Evolutionary conservation across 2,113 vertebrate genomes (phyloP).

Genomic region (Tamias sibiricus): DNA sequence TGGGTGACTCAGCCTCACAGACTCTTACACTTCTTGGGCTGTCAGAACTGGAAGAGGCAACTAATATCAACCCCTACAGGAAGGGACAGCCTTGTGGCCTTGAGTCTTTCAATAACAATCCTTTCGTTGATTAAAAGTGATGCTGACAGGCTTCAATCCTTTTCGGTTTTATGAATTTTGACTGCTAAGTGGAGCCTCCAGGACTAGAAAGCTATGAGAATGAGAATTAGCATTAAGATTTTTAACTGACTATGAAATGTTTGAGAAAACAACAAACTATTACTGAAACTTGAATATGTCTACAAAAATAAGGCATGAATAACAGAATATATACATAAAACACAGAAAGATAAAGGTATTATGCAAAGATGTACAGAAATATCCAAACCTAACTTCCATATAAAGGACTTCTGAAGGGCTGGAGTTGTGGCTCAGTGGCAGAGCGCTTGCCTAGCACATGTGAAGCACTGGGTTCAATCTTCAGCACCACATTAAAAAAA

Average conservation of each 20-base stretch:
- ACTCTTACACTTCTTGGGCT: conserved; percentile 24
- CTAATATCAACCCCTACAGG: not conserved
- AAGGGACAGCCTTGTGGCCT: not conserved
- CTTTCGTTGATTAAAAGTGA: conserved; percentile 46
- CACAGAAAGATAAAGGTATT: conserved; percentile 43
- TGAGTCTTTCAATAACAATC: conserved; percentile 37
- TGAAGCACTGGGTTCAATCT: no score
- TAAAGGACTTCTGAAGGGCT: not conserved
- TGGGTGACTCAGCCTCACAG: not conserved
- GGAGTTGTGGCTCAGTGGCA: no score
- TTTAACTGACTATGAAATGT: conserved; percentile 31
- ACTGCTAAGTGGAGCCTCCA: conserved; percentile 33
- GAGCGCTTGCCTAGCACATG: no score
- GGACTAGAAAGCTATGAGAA: conserved; percentile 36
- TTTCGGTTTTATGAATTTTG: conserved; percentile 53
- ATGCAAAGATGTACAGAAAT: conserved; percentile 14
- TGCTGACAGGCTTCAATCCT: conserved; percentile 22
- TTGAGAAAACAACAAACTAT: conserved; percentile 57
- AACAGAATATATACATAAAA: not conserved
- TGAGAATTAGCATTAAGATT: conserved; percentile 59
- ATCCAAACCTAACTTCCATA: not conserved
- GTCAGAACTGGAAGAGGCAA: conserved; percentile 45
- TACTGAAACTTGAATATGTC: conserved; percentile 34
- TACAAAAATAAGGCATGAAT: conserved; percentile 47
- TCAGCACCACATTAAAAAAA: no score